Evolutionary conservation across 2,113 vertebrate genomes (phyloP).

Genomic region (Pyxicephalus adspersus): DNA sequence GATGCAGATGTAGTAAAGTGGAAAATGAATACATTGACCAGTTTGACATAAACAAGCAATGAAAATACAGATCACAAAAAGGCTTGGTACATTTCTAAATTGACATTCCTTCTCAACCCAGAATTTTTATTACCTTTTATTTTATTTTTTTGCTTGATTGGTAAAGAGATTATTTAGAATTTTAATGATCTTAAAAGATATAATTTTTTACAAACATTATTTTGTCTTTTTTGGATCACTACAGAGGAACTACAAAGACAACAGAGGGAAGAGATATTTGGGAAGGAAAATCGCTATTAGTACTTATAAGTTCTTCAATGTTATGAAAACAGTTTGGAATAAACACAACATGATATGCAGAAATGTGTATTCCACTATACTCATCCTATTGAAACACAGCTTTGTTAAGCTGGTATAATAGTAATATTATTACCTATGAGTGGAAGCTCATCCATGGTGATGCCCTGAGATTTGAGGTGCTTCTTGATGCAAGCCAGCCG

Average conservation of each 20-base stretch:
- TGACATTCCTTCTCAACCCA: conserved; percentile 25
- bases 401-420: not conserved
- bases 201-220: not conserved
- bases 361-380: not conserved
- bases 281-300: not conserved
- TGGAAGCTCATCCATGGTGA: conserved; percentile 96
- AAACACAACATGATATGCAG: not conserved
- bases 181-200: not conserved
- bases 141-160: not conserved
- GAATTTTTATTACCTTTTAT: conserved; percentile 1
- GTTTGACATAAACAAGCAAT: not conserved
- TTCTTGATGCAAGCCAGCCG: conserved; percentile 98
- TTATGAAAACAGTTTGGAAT: too few relatives aligned
- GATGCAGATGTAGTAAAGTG: too few relatives aligned
- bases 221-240: not conserved
- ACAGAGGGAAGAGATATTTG: not conserved
- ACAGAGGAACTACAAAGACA: conserved; percentile 35
- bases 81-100: not conserved
- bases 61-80: conserved; percentile 9
- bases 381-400: not conserved
- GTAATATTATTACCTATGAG: conserved; percentile 87
- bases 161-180: conserved; percentile 2
- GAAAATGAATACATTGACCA: too few relatives aligned
- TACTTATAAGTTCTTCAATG: not conserved
- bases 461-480: conserved; percentile 99